Base-by-base conservation (phyloP, 2,797 vertebrate species). In the Xenentodon cancila region DNA sequence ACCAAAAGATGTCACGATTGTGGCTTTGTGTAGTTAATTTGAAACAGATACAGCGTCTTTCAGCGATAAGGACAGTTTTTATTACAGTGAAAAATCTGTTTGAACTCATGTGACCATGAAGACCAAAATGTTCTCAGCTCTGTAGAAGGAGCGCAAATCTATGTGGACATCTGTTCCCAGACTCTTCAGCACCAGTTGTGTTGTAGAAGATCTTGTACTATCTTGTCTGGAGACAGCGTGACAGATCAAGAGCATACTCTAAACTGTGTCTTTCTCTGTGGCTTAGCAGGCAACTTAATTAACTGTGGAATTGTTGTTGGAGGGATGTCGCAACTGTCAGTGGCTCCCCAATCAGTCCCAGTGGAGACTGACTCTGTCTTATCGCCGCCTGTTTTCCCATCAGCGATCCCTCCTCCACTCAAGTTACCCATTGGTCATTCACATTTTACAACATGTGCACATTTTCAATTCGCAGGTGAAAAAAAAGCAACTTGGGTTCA, bases 271-370 rank as follows among this genome's bases (percentile, higher is more conserved):
- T 81, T 80, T 86, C 78, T 81, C 71, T 67, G 53, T 51, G 78
- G 89, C 84, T 91, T 89, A 88, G 80, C 56, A 59, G 46, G 56
- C 87, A 89, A 89, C 91, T 86, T 63, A 91, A 92, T 92, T 89
- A 91, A 77, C 80, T 81, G 84, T 89, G 88, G 79, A 87, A 85
- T 84, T 87, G 87, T 81, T 87, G 83, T 83, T 74, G 74, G 77
- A 83, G 70, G 85, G 85, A 84, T 82, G 84, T 87, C 88, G 87
- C 87, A 83, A 81, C 82, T 85, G 84, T 79, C 59, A 9, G 63
- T 67, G 77, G 82, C 75, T 85, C 87, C 63, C 64, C 56, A 48
- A 59, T 71, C 86, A 85, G 81, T 88, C 87, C 77, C 61, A 71
- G 68, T 87, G 81, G 71, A 85, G 79, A 84, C 83, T 77, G 69